phyloP scores from a whole-genome alignment of 2,113 vertebrate genomes.

The Saguinus imperator region DNA sequence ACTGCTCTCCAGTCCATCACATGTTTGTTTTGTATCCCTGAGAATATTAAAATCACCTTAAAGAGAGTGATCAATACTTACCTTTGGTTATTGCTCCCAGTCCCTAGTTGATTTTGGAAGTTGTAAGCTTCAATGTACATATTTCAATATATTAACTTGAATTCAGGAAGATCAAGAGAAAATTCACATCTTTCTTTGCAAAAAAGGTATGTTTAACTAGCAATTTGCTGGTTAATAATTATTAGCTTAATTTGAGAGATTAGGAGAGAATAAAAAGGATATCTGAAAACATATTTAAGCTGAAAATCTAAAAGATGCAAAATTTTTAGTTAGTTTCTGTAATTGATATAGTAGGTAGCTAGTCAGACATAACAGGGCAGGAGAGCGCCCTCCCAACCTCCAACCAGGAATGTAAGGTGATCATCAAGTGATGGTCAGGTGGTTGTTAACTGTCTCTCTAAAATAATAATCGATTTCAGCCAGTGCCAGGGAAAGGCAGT shows the following conservation, averaged over 20 bases:
- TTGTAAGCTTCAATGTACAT: background rate
- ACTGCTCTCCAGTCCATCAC: background rate
- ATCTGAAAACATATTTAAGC: background rate
- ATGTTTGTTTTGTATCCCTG: background rate
- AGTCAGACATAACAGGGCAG: no score
- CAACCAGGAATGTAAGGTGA: no score
- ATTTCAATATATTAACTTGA: background rate
- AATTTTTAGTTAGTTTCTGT: background rate
- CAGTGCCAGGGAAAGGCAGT: no score
- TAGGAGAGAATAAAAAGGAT: background rate
- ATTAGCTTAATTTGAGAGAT: slow-evolving; percentile 10
- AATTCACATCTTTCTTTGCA: background rate
- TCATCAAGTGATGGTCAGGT: no score
- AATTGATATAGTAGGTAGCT: background rate
- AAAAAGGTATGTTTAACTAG: background rate
- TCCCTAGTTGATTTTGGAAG: background rate
- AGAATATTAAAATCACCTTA: background rate
- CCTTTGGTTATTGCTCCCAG: background rate
- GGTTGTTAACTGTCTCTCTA: no score
- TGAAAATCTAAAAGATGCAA: background rate
- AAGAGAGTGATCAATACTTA: background rate
- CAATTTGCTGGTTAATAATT: background rate
- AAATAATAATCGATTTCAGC: no score
- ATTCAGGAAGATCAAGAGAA: background rate
- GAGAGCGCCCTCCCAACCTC: no score